These are phyloP conservation scores for Alectoris magna DNA, from an alignment of 2,797 vertebrate species.

Conservation along the genomic window DNA sequence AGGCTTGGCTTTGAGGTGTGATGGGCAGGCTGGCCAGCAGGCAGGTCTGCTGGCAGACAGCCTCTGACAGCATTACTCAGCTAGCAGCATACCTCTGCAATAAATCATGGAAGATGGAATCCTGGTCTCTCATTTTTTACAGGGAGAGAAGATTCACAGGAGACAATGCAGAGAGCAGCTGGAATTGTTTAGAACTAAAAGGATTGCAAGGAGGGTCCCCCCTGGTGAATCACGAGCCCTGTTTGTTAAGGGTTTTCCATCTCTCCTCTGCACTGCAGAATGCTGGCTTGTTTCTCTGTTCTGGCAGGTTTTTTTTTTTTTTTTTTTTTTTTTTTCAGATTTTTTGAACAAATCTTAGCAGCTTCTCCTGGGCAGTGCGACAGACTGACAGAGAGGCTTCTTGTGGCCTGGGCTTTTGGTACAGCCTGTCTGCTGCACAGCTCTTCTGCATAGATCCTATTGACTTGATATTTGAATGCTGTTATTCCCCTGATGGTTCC, in stretches of 20 bases:
- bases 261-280: background rate
- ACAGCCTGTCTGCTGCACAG: background rate
- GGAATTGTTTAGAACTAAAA: background rate
- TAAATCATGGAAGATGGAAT: background rate
- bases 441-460: background rate
- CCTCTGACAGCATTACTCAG: background rate
- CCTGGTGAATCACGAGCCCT: background rate
- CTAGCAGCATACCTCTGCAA: background rate
- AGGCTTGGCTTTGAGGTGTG: background rate
- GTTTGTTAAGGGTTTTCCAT: rapidly evolving
- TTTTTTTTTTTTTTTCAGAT: background rate
- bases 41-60: background rate
- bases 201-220: background rate
- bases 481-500: background rate
- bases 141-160: background rate
- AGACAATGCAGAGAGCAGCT: background rate
- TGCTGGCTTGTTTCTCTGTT: background rate
- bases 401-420: background rate
- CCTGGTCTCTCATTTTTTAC: background rate
- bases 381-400: background rate
- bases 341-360: background rate
- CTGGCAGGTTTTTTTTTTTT: too few species aligned
- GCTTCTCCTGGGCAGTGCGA: background rate
- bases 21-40: background rate
- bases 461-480: background rate